phyloP scores from a whole-genome alignment of 2,888 invertebrate genomes.

The Osmoderma eremita region DNA sequence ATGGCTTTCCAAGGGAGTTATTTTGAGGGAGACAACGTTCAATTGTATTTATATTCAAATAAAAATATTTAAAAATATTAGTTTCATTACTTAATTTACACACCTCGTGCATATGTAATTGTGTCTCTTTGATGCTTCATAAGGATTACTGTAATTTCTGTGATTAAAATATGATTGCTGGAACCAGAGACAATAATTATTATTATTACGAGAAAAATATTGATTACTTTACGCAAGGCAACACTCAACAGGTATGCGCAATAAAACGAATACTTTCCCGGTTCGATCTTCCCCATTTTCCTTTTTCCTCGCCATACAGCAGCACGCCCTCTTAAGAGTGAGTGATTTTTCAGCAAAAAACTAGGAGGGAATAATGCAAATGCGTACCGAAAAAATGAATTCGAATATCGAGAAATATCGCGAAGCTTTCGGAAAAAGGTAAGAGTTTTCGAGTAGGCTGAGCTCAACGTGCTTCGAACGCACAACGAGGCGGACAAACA shows the following conservation, averaged over 20 bases:
- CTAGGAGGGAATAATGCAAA: neutral
- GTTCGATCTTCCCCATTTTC: conserved; percentile 11
- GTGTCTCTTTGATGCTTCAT: too few relatives aligned
- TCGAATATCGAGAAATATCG: conserved; percentile 18
- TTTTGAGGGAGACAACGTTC: too few relatives aligned
- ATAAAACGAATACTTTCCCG: conserved; percentile 22
- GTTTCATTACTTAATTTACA: too few relatives aligned
- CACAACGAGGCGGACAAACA: conserved; percentile 1
- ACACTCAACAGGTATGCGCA: conserved; percentile 37
- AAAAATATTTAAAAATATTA: too few relatives aligned
- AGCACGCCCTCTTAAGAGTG: neutral
- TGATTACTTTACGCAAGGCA: conserved; percentile 24
- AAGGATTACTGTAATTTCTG: too few relatives aligned
- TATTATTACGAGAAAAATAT: conserved; percentile 11
- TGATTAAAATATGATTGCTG: neutral
- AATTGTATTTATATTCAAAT: too few relatives aligned
- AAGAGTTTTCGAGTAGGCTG: neutral
- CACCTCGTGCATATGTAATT: too few relatives aligned
- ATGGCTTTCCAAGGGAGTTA: too few relatives aligned
- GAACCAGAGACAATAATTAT: neutral
- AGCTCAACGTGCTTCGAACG: conserved; percentile 4
- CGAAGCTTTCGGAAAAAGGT: neutral
- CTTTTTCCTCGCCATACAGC: neutral
- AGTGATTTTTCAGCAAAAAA: neutral
- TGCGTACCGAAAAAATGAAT: conserved; percentile 1